Evolutionary conservation across 2,888 invertebrate species (phyloP), one percentile per base, ranked within the genome.

Genomic region (Chrysolina oricalcia): DNA sequence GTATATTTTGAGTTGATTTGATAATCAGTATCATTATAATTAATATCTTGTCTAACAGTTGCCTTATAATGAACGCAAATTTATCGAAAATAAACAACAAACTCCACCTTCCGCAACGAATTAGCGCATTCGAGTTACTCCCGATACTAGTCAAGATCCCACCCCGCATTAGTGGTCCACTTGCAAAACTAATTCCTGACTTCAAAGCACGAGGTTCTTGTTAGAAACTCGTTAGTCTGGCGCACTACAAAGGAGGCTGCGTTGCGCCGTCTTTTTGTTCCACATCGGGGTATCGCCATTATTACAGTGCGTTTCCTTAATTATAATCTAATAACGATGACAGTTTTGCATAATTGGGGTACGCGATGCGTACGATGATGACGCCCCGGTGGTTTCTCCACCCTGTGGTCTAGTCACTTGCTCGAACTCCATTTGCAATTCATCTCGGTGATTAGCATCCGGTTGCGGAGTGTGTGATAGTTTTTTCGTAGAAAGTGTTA

Each of bases 271-370:
- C 66, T 72, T 69, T 81, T 79, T 82, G 81, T 81, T 80, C 79
- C 76, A 67, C 77, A 76, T 80, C 78, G 77, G 82, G 73, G 66
- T 80, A 83, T 82, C 80, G 80, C 75, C 82, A 81, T 83, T 82
- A 83, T 81, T 81, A 80, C 81, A 75, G 76, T 82, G 82, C 83
- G 82, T 84, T 80, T 79, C 79, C 82, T 81, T 82, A 84, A 84
- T 83, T 82, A 83, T 82, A 83, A 82, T 83, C 83, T 82, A 83
- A 84, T 84, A 82, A 81, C 79, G 76, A 67, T 73, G 73, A 70
- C 40, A 79, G 78, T 81, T 83, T 82, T 81, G 79, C 82, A 82
- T 82, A 83, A 83, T 82, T 82, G 81, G 80, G 79, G 78, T 74
- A 78, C 76, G 75, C 80, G 79, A 78, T 74, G 79, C 76, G 75